Evolutionary conservation across 1,140 invertebrate genomes (phyloP).

Genomic region (Orussus abietinus): DNA sequence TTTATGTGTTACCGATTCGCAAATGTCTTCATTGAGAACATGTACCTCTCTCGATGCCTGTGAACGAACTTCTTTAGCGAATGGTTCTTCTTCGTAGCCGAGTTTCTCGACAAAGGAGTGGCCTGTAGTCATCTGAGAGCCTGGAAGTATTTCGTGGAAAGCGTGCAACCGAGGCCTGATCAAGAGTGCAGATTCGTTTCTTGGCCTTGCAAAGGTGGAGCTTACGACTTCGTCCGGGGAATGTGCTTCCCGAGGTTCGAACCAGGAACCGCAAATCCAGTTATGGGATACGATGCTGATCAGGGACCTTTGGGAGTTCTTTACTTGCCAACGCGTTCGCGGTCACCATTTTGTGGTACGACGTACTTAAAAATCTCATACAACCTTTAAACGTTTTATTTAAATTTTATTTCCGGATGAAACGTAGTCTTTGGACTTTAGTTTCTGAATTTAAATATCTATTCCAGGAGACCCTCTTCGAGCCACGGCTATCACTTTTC

Average conservation of each 20-base stretch:
- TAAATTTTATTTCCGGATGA: constrained; percentile 2
- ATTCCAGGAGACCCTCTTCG: constrained; percentile 49
- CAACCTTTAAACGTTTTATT: constrained; percentile 11
- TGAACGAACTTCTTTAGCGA: constrained; percentile 5
- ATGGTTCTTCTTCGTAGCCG: constrained; percentile 32
- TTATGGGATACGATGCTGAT: constrained; percentile 46
- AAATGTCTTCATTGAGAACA: constrained; percentile 1
- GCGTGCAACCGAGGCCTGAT: constrained; percentile 55
- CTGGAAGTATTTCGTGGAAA: constrained; percentile 68
- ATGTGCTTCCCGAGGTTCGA: constrained; percentile 55
- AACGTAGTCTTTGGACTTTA: constrained; percentile 12
- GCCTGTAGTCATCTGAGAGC: constrained; percentile 71
- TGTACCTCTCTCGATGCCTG: constrained; percentile 3
- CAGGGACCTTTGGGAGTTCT: constrained; percentile 42
- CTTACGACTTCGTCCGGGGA: constrained; percentile 41
- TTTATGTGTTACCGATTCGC: neutral
- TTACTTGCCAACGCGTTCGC: constrained; percentile 49
- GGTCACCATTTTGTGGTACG: constrained; percentile 53
- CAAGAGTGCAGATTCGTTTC: constrained; percentile 47
- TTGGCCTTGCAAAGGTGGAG: constrained; percentile 49
- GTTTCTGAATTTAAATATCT: constrained; percentile 19
- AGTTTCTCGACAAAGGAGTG: constrained; percentile 51
- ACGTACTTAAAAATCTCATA: constrained; percentile 4
- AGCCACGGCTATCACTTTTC: constrained; percentile 40
- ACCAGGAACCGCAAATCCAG: constrained; percentile 35